phyloP scores from a whole-genome alignment of 2,797 vertebrate genomes.

The Lepilemur ruficaudatus region DNA sequence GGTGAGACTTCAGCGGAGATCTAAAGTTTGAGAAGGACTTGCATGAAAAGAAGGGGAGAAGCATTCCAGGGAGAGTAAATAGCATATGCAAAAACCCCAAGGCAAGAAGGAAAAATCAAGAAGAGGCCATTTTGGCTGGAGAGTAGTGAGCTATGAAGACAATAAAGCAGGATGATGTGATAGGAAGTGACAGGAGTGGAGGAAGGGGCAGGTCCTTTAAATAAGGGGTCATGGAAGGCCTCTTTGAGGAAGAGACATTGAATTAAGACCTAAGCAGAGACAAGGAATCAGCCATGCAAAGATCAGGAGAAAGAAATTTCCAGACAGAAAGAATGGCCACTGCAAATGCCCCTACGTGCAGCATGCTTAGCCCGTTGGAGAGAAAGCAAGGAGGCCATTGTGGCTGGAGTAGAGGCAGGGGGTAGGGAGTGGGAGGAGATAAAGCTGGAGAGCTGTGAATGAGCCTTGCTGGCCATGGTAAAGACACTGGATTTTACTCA shows the following conservation, averaged over 20 bases:
- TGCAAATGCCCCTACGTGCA: neutral
- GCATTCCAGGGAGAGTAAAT: neutral
- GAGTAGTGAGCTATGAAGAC: slow-evolving; percentile 55
- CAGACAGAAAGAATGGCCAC: slow-evolving; percentile 25
- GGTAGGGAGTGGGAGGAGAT: neutral
- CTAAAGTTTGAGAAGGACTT: neutral
- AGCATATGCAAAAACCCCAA: neutral
- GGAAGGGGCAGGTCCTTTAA: slow-evolving; percentile 49
- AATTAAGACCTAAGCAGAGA: slow-evolving; percentile 55
- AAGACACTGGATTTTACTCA: neutral
- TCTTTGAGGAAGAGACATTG: slow-evolving; percentile 31
- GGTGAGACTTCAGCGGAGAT: neutral
- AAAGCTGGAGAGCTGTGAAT: neutral
- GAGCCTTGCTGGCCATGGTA: neutral
- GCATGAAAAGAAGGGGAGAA: neutral
- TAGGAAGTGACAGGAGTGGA: slow-evolving; percentile 53
- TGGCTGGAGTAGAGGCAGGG: neutral
- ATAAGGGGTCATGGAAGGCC: slow-evolving; percentile 49
- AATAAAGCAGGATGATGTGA: slow-evolving; percentile 54
- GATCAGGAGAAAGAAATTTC: slow-evolving; percentile 13
- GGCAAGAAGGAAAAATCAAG: slow-evolving; percentile 17
- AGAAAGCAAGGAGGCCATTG: neutral
- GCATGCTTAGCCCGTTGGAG: neutral
- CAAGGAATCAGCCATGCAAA: slow-evolving; percentile 48
- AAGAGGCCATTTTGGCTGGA: slow-evolving; percentile 46